phyloP scores from a whole-genome alignment of 2,797 vertebrate species.

The Allobates femoralis region DNA sequence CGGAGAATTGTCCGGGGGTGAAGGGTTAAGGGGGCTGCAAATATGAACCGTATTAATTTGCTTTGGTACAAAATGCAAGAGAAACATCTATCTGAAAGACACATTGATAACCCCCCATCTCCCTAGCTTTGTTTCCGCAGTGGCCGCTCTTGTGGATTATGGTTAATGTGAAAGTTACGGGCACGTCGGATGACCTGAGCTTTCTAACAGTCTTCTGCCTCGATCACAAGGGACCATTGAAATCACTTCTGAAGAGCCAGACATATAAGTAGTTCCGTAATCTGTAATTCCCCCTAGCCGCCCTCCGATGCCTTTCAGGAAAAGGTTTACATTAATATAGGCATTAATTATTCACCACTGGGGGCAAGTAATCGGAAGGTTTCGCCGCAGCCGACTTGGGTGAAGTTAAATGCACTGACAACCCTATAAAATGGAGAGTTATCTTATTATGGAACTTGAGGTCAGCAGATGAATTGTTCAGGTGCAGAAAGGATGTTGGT shows the following conservation, averaged over 20 bases:
- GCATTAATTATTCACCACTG: slow-evolving; percentile 53
- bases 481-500: slow-evolving; percentile 21
- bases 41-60: neutral
- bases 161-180: slow-evolving; percentile 47
- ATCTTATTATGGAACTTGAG: slow-evolving; percentile 25
- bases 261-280: slow-evolving; percentile 60
- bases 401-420: slow-evolving; percentile 45
- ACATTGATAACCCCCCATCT: neutral
- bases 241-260: slow-evolving; percentile 41
- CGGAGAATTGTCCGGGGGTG: too few species aligned
- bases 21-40: neutral
- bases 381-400: slow-evolving; percentile 22
- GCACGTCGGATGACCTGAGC: slow-evolving; percentile 55
- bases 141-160: slow-evolving; percentile 18
- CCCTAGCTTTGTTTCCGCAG: neutral
- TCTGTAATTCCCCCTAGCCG: slow-evolving; percentile 57
- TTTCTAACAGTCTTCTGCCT: slow-evolving; percentile 49
- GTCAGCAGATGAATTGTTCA: neutral
- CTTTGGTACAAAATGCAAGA: neutral
- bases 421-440: slow-evolving; percentile 19
- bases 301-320: slow-evolving; percentile 51
- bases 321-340: slow-evolving; percentile 59
- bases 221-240: slow-evolving; percentile 42
- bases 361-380: slow-evolving; percentile 37
- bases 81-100: neutral